Evolutionary conservation across 1,140 invertebrate genomes (phyloP).

Genomic region (Euwallacea fornicatus): DNA sequence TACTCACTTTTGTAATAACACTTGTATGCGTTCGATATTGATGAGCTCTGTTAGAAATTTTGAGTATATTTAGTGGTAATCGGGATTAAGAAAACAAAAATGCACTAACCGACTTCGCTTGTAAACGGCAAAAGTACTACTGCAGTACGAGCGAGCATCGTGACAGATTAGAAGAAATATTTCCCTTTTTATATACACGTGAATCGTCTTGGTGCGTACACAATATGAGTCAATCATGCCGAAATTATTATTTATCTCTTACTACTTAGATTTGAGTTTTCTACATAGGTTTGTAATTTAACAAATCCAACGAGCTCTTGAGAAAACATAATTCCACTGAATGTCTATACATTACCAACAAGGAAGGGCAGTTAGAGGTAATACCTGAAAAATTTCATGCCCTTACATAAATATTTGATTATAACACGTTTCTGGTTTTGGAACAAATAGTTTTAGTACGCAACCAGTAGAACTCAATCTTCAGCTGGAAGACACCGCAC

Average conservation of each 20-base stretch:
- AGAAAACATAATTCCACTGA: neutral
- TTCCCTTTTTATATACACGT: neutral
- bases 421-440: conserved; percentile 2
- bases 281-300: neutral
- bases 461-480: neutral
- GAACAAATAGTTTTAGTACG: conserved; percentile 7
- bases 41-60: too few relatives aligned
- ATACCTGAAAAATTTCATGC: neutral
- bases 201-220: neutral
- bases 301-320: neutral
- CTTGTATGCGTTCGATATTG: too few relatives aligned
- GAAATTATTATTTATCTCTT: too few relatives aligned
- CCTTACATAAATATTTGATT: conserved; percentile 12
- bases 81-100: too few relatives aligned
- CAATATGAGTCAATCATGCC: too few relatives aligned
- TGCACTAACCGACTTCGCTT: too few relatives aligned
- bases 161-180: neutral
- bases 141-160: neutral
- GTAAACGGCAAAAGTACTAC: too few relatives aligned
- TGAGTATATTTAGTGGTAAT: too few relatives aligned
- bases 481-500: neutral
- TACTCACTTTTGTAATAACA: too few relatives aligned
- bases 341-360: neutral
- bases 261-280: neutral
- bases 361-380: conserved; percentile 5